Percentiles rank a stretch among this genome's conserved stretches.
phyloP scores from a whole-genome alignment of 2,797 vertebrate genomes.

The Halcyon leucocephala region DNA sequence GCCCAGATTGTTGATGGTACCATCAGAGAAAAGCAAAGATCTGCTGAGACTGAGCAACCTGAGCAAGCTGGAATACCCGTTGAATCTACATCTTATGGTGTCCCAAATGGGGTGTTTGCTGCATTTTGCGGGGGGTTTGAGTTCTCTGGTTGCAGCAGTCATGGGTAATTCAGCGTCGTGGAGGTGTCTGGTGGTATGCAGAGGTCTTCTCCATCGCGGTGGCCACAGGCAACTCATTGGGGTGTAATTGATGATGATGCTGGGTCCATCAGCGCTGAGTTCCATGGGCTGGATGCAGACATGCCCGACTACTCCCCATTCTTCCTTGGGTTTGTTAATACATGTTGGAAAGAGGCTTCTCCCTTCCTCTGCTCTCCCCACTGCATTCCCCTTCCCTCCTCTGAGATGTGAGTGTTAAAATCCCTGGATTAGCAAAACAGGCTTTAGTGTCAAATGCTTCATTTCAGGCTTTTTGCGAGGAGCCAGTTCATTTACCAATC shows the following conservation, averaged over 20 bases:
- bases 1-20: not conserved
- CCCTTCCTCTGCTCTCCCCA: not conserved
- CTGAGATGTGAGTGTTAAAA: not conserved
- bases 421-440: not conserved
- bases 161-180: no score
- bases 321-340: not conserved
- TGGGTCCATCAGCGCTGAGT: no score
- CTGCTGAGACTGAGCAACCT: no score
- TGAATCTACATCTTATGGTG: no score
- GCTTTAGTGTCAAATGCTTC: not conserved
- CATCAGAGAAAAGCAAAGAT: no score
- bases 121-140: no score
- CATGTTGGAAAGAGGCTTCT: accelerated
- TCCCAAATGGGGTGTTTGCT: no score
- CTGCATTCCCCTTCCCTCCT: not conserved
- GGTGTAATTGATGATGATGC: no score
- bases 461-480: not conserved
- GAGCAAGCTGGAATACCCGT: no score
- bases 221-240: no score
- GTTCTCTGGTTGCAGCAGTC: no score
- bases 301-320: not conserved
- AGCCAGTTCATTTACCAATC: not conserved
- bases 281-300: not conserved
- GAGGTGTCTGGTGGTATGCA: no score
- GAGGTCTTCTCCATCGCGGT: not conserved